Percentiles rank a stretch among this genome's conserved stretches.
These are phyloP conservation scores for Gnatocerus cornutus DNA, from an alignment of 2,888 invertebrate species.

Conservation along the genomic window DNA sequence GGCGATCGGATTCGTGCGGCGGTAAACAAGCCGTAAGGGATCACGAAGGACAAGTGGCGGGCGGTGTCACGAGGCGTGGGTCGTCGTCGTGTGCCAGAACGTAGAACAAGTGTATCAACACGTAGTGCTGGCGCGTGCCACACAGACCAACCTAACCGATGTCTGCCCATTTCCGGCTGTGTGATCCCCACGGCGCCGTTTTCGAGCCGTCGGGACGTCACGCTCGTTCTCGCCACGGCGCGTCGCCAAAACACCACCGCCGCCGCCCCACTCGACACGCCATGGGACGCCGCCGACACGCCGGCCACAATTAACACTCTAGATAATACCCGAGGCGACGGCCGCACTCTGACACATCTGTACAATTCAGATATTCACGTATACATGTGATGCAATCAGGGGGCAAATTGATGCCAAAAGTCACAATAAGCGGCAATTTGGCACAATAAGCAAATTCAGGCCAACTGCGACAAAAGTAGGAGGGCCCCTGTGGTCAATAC, in stretches of 20 bases:
- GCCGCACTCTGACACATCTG: constrained; percentile 19
- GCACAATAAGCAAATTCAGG: too few relatives aligned
- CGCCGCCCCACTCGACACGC: constrained; percentile 49
- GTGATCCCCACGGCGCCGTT: constrained; percentile 64
- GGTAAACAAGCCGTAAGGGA: constrained; percentile 67
- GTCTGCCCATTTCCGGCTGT: constrained; percentile 68
- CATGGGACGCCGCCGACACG: constrained; percentile 44
- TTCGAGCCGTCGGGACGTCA: constrained; percentile 56
- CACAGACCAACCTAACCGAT: constrained; percentile 65
- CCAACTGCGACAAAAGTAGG: too few relatives aligned
- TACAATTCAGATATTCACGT: constrained; percentile 2
- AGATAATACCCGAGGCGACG: constrained; percentile 55
- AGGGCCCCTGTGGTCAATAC: too few relatives aligned
- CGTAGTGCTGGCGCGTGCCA: constrained; percentile 62
- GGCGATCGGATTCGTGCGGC: constrained; percentile 50
- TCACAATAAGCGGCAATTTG: too few relatives aligned
- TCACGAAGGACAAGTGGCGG: constrained; percentile 59
- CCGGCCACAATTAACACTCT: constrained; percentile 61
- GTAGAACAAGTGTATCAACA: constrained; percentile 53
- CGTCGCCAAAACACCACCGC: constrained; percentile 47
- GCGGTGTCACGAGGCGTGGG: constrained; percentile 55
- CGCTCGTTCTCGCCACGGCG: constrained; percentile 59
- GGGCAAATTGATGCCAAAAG: too few relatives aligned
- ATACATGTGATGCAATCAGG: background rate
- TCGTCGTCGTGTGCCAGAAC: constrained; percentile 50